Conservation (phyloP, 2,797 vertebrate genomes). For the Dallia pectoralis region DNA sequence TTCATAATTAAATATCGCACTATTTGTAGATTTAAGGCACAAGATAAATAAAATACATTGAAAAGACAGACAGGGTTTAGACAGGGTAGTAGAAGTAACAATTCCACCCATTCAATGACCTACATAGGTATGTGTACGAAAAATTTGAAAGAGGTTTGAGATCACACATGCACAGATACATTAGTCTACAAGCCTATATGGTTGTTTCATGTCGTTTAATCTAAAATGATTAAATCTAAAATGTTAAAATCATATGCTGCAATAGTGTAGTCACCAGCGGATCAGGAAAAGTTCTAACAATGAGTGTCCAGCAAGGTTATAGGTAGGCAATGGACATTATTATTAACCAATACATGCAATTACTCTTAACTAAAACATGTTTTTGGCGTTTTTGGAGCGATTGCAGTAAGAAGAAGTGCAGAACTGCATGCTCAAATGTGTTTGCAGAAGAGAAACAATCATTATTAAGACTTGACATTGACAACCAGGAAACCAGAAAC, state of each 20-base stretch:
- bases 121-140: slow-evolving; percentile 2
- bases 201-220: neutral
- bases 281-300: neutral
- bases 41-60: slow-evolving; percentile 59
- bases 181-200: slow-evolving; percentile 12
- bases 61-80: slow-evolving; percentile 28
- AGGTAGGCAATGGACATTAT: neutral
- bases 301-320: neutral
- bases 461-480: slow-evolving; percentile 10
- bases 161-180: slow-evolving; percentile 4
- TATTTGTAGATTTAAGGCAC: slow-evolving; percentile 62
- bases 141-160: neutral
- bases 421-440: slow-evolving; percentile 11
- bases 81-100: slow-evolving; percentile 6
- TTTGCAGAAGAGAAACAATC: neutral
- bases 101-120: slow-evolving; percentile 25
- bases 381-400: neutral
- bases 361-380: slow-evolving; percentile 13
- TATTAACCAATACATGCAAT: slow-evolving; percentile 4
- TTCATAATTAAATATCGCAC: slow-evolving; percentile 33
- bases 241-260: neutral
- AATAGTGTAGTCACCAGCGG: neutral
- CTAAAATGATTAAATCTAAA: slow-evolving; percentile 6
- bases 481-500: neutral
- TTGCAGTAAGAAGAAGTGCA: slow-evolving; percentile 6